Evolutionary conservation across 2,888 invertebrate species (phyloP), one percentile per base, ranked within the genome.

Genomic region (Rhimphoctona megacephalus): DNA sequence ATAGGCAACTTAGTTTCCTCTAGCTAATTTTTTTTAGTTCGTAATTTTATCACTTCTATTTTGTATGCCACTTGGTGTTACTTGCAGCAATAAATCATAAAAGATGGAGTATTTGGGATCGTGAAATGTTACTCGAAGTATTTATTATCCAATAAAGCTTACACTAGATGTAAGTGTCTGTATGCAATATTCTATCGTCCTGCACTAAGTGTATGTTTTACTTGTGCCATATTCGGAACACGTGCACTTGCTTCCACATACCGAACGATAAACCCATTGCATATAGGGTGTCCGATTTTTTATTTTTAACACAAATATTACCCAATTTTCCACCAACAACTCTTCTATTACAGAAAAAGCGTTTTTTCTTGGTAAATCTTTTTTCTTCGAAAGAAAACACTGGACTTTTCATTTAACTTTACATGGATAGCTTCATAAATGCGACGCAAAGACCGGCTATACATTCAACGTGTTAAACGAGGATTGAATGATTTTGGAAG

Each of bases 211-310:
- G 61, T 64, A 49, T 67, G 39, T 49, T 78, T 72, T 36, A 81
- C 11, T 7, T 57, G 66, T 49, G 73, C 70, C 72, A 72, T 72
- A 81, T 85, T 80, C 77, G 81, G 49, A 25, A 64, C 81, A 81
- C 73, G 70, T 39, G 30, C 61, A 49, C 72, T 43, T 25, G 36
- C 70, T 72, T 25, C 72, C 7, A 57, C 79, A 39, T 43, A 72
- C 73, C 67, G 73, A 61, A 61, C 6, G 25, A 25, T 30, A 25
- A 17, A 1, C 30, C 17, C 61, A 6, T 17, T 61, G 6, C 61
- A 30, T 30, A 61, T 6, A 14, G 61, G 61, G 61, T 61, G 61
- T 61, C 61, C 61, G 5, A 17, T 7, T 30, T 61, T 30, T 30
- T 30, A 17, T 61, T 61, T 4, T 5, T 11, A 25, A 61, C 17